These are phyloP conservation scores for Oconnorella tubifera DNA, from an alignment of 2,888 invertebrate genomes.

Conservation along the genomic window DNA sequence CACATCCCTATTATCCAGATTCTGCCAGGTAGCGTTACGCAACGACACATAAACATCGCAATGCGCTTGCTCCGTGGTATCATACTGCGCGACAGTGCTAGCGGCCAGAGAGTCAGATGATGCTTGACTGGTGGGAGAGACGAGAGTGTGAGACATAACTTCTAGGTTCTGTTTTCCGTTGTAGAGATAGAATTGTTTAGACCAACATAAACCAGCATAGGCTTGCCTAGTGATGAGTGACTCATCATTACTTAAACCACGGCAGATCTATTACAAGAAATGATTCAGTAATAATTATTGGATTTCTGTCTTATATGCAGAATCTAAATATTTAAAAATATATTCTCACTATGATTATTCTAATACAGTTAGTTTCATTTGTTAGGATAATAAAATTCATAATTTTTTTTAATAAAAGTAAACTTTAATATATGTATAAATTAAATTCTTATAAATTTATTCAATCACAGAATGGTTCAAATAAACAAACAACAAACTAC, in stretches of 20 bases:
- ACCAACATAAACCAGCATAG: constrained; percentile 55
- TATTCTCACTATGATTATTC: no score
- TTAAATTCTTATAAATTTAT: no score
- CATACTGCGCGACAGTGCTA: not conserved
- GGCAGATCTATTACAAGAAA: constrained; percentile 2
- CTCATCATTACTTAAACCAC: constrained; percentile 33
- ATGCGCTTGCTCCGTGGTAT: not conserved
- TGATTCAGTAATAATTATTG: no score
- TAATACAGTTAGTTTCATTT: no score
- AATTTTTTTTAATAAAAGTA: no score
- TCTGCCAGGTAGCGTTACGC: constrained; percentile 47
- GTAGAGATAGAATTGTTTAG: constrained; percentile 55
- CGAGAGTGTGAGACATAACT: not conserved
- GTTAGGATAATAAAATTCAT: no score
- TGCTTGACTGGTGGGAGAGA: not conserved
- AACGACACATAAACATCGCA: not conserved
- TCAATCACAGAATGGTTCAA: no score
- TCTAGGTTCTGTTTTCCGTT: constrained; percentile 24
- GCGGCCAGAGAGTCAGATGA: not conserved
- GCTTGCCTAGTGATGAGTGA: constrained; percentile 48
- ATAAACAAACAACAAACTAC: no score
- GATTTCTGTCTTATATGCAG: no score
- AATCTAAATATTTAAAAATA: no score
- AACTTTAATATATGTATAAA: no score
- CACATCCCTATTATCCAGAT: constrained; percentile 52